phyloP scores from a whole-genome alignment of 2,797 vertebrate species.

The Anabas testudineus region DNA sequence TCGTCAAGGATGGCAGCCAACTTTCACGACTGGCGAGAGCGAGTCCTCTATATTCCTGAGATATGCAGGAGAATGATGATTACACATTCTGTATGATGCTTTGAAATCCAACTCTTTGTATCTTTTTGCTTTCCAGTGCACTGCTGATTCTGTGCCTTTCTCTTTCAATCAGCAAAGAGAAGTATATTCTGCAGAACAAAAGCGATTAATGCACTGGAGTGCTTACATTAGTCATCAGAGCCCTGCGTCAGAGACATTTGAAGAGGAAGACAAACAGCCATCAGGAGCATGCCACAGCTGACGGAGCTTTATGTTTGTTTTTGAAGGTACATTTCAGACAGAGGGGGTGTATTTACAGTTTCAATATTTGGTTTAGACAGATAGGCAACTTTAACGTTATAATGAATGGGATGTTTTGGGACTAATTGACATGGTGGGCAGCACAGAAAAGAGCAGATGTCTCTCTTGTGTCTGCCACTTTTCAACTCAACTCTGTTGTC shows the following conservation, averaged over 20 bases:
- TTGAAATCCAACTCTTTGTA: background rate
- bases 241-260: background rate
- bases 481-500: constrained; percentile 1
- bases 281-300: constrained; percentile 9
- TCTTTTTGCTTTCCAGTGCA: background rate
- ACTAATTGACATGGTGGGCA: background rate
- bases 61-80: background rate
- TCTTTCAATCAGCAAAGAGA: background rate
- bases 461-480: constrained; percentile 16
- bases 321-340: constrained; percentile 11
- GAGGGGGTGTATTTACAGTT: constrained; percentile 16
- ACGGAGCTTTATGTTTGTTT: constrained; percentile 13
- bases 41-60: background rate
- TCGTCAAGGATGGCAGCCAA: background rate
- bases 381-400: constrained; percentile 10
- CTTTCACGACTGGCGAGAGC: background rate
- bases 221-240: constrained; percentile 2
- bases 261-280: background rate
- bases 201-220: background rate
- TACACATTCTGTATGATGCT: background rate
- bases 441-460: background rate
- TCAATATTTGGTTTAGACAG: constrained; percentile 17
- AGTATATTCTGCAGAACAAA: background rate
- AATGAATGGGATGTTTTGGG: constrained; percentile 1
- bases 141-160: background rate